A percentile compares a stretch with the other conserved stretches of the same genome.
Evolutionary conservation across 2,797 vertebrate species (phyloP).

Genomic region (Oryzias sinensis): DNA sequence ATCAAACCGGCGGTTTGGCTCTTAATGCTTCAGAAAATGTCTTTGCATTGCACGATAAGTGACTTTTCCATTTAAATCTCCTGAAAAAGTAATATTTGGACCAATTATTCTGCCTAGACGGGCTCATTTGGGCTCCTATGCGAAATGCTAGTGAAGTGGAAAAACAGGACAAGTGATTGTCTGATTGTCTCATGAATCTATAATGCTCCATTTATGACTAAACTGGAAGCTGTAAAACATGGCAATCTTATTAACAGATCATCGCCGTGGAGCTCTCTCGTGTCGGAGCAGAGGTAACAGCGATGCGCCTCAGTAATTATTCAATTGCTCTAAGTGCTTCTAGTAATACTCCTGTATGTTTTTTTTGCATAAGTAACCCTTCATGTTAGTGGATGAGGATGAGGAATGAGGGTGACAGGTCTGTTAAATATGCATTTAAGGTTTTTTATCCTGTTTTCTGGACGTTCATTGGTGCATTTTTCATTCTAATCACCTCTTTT

Average conservation of each 20-base stretch:
- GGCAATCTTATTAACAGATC: slow-evolving; percentile 74
- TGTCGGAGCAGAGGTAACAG: slow-evolving; percentile 52
- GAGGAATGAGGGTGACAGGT: slow-evolving; percentile 32
- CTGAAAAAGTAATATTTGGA: slow-evolving; percentile 25
- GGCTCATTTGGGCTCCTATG: slow-evolving; percentile 56
- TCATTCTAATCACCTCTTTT: no score
- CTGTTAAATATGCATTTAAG: slow-evolving; percentile 69
- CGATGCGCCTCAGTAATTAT: slow-evolving; percentile 78
- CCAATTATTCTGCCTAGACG: slow-evolving; percentile 44
- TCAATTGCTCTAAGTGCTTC: slow-evolving; percentile 79
- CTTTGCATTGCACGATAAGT: slow-evolving; percentile 3
- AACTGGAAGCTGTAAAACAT: slow-evolving; percentile 66
- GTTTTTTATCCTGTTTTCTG: slow-evolving; percentile 19
- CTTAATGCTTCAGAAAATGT: not conserved
- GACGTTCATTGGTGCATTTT: slow-evolving; percentile 22
- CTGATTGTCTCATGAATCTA: slow-evolving; percentile 75
- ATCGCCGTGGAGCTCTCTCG: slow-evolving; percentile 62
- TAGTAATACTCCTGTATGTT: slow-evolving; percentile 77
- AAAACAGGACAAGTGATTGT: slow-evolving; percentile 65
- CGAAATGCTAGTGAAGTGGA: slow-evolving; percentile 57
- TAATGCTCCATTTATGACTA: slow-evolving; percentile 71
- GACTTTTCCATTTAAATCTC: slow-evolving; percentile 1
- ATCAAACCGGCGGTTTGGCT: not conserved
- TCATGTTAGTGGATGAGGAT: slow-evolving; percentile 51
- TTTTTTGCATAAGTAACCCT: slow-evolving; percentile 80